Evolutionary conservation across 1,140 invertebrate species (phyloP).

Genomic region (Mya arenaria): DNA sequence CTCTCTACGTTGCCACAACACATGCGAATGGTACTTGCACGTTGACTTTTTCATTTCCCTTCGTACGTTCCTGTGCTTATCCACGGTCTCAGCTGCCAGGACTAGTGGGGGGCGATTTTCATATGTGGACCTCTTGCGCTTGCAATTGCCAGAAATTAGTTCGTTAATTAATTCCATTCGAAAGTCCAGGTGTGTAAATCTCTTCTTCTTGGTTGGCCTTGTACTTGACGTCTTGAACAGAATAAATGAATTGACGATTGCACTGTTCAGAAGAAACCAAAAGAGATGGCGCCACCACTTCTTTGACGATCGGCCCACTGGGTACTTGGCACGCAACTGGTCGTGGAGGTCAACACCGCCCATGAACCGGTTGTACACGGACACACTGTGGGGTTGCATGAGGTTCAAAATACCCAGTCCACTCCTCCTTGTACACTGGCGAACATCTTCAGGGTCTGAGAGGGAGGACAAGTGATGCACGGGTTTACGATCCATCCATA

Average conservation of each 20-base stretch:
- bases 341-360: constrained; percentile 8
- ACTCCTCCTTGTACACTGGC: not conserved
- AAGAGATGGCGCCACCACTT: not conserved
- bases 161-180: not conserved
- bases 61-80: no score
- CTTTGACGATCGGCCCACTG: not conserved
- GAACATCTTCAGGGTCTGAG: not conserved
- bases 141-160: not conserved
- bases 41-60: no score
- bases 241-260: constrained; percentile 1
- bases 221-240: not conserved
- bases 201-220: not conserved
- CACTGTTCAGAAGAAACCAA: constrained; percentile 21
- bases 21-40: not conserved
- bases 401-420: not conserved
- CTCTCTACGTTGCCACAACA: not conserved
- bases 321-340: constrained; percentile 5
- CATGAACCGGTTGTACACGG: not conserved
- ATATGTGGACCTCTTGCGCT: not conserved
- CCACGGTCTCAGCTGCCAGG: no score
- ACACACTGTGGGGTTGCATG: constrained; percentile 6
- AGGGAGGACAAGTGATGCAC: constrained; percentile 17
- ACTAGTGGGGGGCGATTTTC: no score
- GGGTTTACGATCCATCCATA: constrained; percentile 7
- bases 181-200: not conserved